Conservation (phyloP, 2,888 invertebrate species). For the Epiblema foenella region DNA sequence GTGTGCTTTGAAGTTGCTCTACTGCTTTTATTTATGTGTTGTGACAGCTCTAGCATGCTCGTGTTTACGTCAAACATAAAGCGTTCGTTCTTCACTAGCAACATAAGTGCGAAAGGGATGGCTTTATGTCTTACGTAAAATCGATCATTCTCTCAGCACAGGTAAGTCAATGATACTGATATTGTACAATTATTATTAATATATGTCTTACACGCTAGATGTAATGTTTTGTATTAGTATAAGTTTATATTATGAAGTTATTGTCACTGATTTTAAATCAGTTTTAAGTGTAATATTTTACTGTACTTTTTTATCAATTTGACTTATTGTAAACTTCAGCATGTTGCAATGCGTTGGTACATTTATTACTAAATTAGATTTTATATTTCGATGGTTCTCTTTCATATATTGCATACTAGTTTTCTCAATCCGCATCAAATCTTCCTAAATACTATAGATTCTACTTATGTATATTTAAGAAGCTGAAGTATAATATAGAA, state of each 20-base stretch:
- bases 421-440: neutral
- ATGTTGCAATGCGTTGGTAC: conserved; percentile 32
- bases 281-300: conserved; percentile 61
- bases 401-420: neutral
- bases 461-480: conserved; percentile 3
- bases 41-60: conserved; percentile 14
- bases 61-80: neutral
- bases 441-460: neutral
- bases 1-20: neutral
- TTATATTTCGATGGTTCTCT: conserved; percentile 5
- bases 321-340: conserved; percentile 58
- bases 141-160: neutral
- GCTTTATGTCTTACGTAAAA: neutral
- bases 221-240: conserved; percentile 69
- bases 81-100: neutral
- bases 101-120: neutral
- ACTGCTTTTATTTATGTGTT: conserved; percentile 22
- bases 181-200: conserved; percentile 79
- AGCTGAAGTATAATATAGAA: neutral
- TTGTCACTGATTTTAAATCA: conserved; percentile 74
- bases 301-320: conserved; percentile 66
- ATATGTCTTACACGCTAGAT: conserved; percentile 75
- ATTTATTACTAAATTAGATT: conserved; percentile 1
- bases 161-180: conserved; percentile 63
- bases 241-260: conserved; percentile 66